Conservation (phyloP, 2,113 vertebrate species). For the Herpailurus yagouaroundi region DNA sequence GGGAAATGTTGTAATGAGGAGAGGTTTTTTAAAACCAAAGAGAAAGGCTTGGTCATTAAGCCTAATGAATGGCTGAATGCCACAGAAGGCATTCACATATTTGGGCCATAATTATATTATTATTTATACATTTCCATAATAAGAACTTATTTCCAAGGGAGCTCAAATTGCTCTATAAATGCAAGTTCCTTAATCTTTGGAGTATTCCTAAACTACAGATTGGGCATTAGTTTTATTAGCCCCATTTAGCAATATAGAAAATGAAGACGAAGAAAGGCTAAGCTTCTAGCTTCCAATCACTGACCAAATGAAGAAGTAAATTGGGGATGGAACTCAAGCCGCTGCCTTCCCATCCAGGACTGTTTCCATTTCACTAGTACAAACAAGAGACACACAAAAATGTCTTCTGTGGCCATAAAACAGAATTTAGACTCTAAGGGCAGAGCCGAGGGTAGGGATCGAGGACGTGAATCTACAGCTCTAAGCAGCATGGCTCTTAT, state of each 20-base stretch:
- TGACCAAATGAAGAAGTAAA: neutral
- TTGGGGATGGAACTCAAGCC: neutral
- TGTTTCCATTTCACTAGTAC: neutral
- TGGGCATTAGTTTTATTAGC: constrained; percentile 23
- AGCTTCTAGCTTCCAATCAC: neutral
- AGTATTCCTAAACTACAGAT: neutral
- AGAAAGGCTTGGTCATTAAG: constrained; percentile 28
- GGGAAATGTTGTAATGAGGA: constrained; percentile 44
- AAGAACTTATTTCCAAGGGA: constrained; percentile 48
- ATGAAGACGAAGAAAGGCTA: neutral
- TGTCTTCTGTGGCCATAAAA: neutral
- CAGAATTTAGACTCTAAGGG: neutral
- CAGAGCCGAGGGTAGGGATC: neutral
- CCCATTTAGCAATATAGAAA: constrained; percentile 25
- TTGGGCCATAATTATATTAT: constrained; percentile 38
- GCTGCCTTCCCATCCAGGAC: neutral
- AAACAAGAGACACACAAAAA: neutral
- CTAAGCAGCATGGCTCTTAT: neutral
- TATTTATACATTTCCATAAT: constrained; percentile 58
- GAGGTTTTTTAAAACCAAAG: constrained; percentile 54
- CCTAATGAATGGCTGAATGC: constrained; percentile 33
- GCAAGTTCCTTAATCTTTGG: neutral
- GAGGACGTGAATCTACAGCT: neutral
- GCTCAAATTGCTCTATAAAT: constrained; percentile 39
- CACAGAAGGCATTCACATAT: constrained; percentile 1